phyloP scores from a whole-genome alignment of 1,140 invertebrate species.

The Dreissena polymorpha region DNA sequence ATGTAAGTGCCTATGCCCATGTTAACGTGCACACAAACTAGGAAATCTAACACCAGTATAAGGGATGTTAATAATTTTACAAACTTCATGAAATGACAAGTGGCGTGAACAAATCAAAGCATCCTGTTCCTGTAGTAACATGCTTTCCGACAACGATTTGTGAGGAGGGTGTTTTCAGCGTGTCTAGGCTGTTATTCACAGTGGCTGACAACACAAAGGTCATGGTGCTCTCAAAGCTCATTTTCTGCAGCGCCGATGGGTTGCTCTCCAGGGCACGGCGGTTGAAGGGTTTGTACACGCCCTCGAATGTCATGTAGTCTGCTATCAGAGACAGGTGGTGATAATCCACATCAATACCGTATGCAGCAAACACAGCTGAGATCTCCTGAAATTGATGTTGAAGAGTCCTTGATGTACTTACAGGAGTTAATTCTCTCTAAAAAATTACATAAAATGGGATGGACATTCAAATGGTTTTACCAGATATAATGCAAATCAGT shows the following conservation, averaged over 20 bases:
- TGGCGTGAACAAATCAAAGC: conserved; percentile 83
- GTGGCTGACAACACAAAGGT: conserved; percentile 92
- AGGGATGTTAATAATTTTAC: too few species aligned
- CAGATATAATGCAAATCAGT: too few species aligned
- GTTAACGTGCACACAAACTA: too few species aligned
- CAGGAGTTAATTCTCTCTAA: conserved; percentile 16
- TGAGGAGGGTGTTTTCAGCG: conserved; percentile 92
- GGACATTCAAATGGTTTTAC: neutral
- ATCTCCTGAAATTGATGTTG: conserved; percentile 85
- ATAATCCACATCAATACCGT: conserved; percentile 96
- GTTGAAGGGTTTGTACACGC: conserved; percentile 93
- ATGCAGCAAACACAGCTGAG: conserved; percentile 95
- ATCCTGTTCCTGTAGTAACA: conserved; percentile 91
- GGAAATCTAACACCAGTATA: too few species aligned
- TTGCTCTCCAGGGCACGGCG: conserved; percentile 92
- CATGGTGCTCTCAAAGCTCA: conserved; percentile 97
- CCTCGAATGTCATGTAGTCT: conserved; percentile 99
- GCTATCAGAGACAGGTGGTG: conserved; percentile 95
- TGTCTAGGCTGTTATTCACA: conserved; percentile 85
- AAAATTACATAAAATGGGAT: neutral
- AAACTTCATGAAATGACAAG: conserved; percentile 26
- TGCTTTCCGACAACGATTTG: conserved; percentile 93
- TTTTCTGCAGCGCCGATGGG: conserved; percentile 96
- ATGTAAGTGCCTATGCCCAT: too few species aligned
- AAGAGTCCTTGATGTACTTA: conserved; percentile 17